These are phyloP conservation scores for Elanus axillaris DNA, from an alignment of 2,113 vertebrate species.

Conservation along the genomic window DNA sequence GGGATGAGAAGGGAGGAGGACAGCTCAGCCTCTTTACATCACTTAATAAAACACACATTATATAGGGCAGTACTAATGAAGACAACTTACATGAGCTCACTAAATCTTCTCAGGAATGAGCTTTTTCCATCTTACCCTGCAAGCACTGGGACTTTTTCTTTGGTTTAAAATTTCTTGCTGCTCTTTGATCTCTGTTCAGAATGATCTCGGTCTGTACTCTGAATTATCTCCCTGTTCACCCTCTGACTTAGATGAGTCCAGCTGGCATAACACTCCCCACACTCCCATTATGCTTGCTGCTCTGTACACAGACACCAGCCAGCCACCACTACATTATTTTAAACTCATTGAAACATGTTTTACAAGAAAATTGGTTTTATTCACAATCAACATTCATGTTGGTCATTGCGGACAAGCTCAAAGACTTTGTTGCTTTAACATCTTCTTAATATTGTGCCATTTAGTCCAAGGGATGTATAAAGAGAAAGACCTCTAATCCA, in stretches of 20 bases:
- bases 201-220: not conserved
- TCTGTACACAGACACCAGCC: not conserved
- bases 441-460: not conserved
- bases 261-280: not conserved
- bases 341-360: not conserved
- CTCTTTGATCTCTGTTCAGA: not conserved
- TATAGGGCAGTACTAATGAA: not conserved
- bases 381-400: not conserved
- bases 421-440: not conserved
- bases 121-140: not conserved
- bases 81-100: not conserved
- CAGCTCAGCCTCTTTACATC: not conserved
- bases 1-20: not conserved
- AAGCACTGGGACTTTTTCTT: not conserved
- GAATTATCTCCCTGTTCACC: not conserved
- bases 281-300: not conserved
- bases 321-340: not conserved
- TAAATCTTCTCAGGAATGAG: slow-evolving; percentile 10
- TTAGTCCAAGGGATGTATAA: not conserved
- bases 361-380: not conserved
- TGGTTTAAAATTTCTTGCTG: not conserved
- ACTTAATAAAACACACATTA: not conserved
- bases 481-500: not conserved
- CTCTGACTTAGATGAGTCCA: not conserved
- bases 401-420: not conserved